Base-by-base conservation (phyloP, 1,140 invertebrate species). In the Sitophilus oryzae region DNA sequence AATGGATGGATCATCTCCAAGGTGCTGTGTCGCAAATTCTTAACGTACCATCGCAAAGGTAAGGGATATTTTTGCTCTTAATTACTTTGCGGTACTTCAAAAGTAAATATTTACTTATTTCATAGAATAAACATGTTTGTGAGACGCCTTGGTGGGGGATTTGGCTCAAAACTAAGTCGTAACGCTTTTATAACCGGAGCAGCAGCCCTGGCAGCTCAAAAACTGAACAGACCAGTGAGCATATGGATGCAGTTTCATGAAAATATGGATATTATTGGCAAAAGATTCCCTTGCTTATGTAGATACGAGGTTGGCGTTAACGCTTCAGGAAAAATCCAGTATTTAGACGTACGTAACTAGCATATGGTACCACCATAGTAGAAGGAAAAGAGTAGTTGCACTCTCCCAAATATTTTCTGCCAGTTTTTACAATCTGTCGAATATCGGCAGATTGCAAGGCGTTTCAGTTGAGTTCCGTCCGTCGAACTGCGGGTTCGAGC, bases 261-360 rank as follows among this genome's bases (percentile, higher is more conserved):
- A 23, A 85, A 83, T 55, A 84, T 87, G 82, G 74, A 71, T 45
- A 38, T 59, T 22, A 60, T 3, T 74, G 77, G 20, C 86, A 89
- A 67, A 78, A 82, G 25, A 77, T 61, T 36, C 37, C 60, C 76
- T 0, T 68, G 76, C 9, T 71, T 72, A 8, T 72, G 74, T 34
- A 76, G 82, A 53, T 88, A 87, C 66, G 82, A 86, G 70, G 82
- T 83, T 22, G 83, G 79, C 5, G 76, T 85, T 1, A 77, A 87
- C 64, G 73, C 79, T 10, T 68, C 76, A 10, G 88, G 86, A 2
- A 76, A 77, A 60, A 84, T 89, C 22, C 81, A 85, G 23, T 16
- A 51, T 51, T 14, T 52, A 4, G 25, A 30, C 11, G 25, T 30
- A 30, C 5, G 25, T 30, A 30, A 30, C n/a, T n/a, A n/a, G n/a